Evolutionary conservation across 2,797 vertebrate species (phyloP).

Genomic region (Bradypodion ventrale): DNA sequence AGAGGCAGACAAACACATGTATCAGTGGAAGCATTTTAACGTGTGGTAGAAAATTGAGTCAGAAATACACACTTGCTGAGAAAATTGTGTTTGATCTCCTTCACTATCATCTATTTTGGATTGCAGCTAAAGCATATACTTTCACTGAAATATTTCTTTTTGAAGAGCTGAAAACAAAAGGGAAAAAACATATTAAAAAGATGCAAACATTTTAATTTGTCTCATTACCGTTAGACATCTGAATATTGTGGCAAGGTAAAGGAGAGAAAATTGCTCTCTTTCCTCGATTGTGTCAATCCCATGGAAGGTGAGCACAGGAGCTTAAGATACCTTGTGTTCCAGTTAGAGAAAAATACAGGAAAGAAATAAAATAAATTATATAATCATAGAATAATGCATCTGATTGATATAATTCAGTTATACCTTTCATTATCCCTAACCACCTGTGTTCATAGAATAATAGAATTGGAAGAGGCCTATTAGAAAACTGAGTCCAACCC

Average conservation of each 20-base stretch:
- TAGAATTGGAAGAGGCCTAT: no score
- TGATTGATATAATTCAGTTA: no score
- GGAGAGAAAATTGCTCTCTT: not conserved
- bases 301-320: not conserved
- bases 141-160: conserved; percentile 4
- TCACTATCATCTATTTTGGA: conserved; percentile 13
- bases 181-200: conserved; percentile 14
- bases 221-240: conserved; percentile 9
- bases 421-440: no score
- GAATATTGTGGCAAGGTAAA: not conserved
- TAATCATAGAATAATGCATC: no score
- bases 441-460: no score
- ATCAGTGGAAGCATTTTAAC: conserved; percentile 29
- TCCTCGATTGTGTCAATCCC: not conserved
- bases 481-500: no score
- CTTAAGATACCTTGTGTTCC: not conserved
- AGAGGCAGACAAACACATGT: conserved; percentile 31
- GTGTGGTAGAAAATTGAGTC: conserved; percentile 26
- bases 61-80: conserved; percentile 32
- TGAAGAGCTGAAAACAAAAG: conserved; percentile 14
- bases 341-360: no score
- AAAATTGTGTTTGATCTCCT: conserved; percentile 32
- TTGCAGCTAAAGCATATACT: conserved; percentile 30
- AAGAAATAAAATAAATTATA: no score
- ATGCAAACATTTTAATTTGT: conserved; percentile 9